Conservation (phyloP, 2,888 invertebrate genomes). For the Acanthosepion pharaonis region DNA sequence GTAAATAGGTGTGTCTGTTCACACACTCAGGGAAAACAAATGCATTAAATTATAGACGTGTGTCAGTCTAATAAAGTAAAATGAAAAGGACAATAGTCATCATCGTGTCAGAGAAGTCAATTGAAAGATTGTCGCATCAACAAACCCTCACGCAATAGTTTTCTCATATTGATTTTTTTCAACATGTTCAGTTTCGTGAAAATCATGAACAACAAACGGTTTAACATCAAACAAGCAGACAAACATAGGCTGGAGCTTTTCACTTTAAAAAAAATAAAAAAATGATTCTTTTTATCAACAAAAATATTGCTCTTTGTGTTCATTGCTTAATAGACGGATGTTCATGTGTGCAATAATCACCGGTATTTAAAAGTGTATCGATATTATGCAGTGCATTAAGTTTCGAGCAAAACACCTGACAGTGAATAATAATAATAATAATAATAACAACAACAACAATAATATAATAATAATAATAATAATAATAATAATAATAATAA, state of each 20-base stretch:
- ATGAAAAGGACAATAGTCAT: background rate
- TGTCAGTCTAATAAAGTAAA: background rate
- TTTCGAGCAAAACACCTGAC: background rate
- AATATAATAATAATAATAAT: no score
- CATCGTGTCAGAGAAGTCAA: background rate
- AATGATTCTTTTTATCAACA: background rate
- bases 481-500: no score
- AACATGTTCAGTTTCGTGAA: background rate
- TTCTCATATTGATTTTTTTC: background rate
- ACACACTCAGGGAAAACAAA: background rate
- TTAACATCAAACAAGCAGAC: background rate
- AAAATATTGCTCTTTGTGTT: background rate
- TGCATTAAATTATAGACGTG: background rate
- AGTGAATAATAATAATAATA: background rate
- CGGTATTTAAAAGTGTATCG: background rate
- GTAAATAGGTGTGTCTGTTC: background rate
- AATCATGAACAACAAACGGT: background rate
- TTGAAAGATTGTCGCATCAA: background rate
- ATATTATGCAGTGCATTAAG: background rate
- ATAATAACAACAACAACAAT: background rate
- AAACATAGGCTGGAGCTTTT: background rate
- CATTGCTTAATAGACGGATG: background rate
- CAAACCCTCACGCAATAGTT: background rate
- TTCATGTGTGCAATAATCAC: background rate
- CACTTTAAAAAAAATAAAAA: background rate